These are phyloP conservation scores for Paelopatides confundens DNA, from an alignment of 53 echinoderm and acorn worm genomes.

Conservation along the genomic window DNA sequence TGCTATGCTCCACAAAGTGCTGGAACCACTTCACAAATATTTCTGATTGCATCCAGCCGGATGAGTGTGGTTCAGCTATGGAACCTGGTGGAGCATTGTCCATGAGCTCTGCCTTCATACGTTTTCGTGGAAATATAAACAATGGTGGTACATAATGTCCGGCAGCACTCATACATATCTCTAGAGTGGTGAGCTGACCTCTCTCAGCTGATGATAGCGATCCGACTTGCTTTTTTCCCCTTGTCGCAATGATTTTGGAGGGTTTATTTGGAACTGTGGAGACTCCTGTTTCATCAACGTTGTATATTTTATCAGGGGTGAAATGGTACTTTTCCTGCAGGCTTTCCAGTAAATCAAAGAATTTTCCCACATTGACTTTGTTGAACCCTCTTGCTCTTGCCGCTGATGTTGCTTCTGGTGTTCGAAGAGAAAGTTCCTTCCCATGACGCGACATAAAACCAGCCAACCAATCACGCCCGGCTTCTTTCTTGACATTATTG, in stretches of 20 bases:
- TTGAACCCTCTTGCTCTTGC: conserved; percentile 8
- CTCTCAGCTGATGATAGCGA: conserved; percentile 22
- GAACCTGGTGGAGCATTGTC: conserved; percentile 50
- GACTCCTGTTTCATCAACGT: conserved; percentile 45
- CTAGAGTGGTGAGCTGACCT: conserved; percentile 13
- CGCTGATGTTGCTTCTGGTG: conserved; percentile 16
- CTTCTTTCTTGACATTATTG: not conserved
- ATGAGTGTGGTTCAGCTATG: conserved; percentile 53
- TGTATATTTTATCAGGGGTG: conserved; percentile 21
- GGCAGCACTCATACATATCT: conserved; percentile 44
- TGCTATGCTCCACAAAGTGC: conserved; percentile 61
- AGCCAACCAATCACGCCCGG: not conserved
- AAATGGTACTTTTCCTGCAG: not conserved
- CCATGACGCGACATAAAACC: conserved; percentile 18
- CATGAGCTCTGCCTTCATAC: conserved; percentile 54
- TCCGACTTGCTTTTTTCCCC: not conserved
- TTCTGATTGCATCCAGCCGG: conserved; percentile 77
- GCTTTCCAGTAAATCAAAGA: conserved; percentile 21
- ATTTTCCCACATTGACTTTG: not conserved
- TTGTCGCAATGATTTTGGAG: too few species aligned
- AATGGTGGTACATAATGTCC: conserved; percentile 36
- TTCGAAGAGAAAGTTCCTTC: not conserved
- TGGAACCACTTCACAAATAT: conserved; percentile 59
- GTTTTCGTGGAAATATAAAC: conserved; percentile 30
- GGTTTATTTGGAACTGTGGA: not conserved